Base-by-base conservation (phyloP, 1,140 invertebrate genomes). In the Pseudachorutes palmiensis region DNA sequence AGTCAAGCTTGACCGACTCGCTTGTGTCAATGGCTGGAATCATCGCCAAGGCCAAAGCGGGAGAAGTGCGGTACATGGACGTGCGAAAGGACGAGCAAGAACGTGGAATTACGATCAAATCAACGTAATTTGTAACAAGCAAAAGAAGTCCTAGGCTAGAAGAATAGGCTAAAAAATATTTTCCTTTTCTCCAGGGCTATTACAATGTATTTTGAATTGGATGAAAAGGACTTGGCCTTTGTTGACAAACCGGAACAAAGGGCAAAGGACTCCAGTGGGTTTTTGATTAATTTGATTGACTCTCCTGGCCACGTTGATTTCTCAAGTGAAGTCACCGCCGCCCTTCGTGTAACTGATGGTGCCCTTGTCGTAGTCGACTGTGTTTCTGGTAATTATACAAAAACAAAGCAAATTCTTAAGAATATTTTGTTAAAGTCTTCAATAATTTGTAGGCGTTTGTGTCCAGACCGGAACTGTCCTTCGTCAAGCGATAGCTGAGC, bases 71-170 rank as follows among this genome's bases (percentile, higher is more conserved):
- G 70, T 99, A 99, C 79, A 99, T 97, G 32, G 97, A 99, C 80
- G 99, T 97, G 24, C 86, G 97, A 72, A 98, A 99, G 80, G 97
- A 99, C 84, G 96, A 98, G 81, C 96, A 98, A 78, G 96, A 99
- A 82, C 85, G 96, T 81, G 99, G 97, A 79, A 99, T 99, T 81
- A 99, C 97, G 78, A 99, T 99, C 81, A 99, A 99, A 83, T 99
- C 97, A 61, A 99, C 97, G 92, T 96, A n/a, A n/a, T n/a, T n/a
- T n/a, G n/a, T n/a, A n/a, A n/a, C n/a, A 84, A 88, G 91, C 86
- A 41, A 30, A 5, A 3, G 16, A 65, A 12, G n/a, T n/a, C n/a
- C n/a, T n/a, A 5, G 30, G 28, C 31, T 60, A 41, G 36, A 41
- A 41, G 5, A 29, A 22, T n/a, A n/a, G n/a, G n/a, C n/a, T n/a